Evolutionary conservation across 2,888 invertebrate species (phyloP).

Genomic region (Parasteatoda lunata): DNA sequence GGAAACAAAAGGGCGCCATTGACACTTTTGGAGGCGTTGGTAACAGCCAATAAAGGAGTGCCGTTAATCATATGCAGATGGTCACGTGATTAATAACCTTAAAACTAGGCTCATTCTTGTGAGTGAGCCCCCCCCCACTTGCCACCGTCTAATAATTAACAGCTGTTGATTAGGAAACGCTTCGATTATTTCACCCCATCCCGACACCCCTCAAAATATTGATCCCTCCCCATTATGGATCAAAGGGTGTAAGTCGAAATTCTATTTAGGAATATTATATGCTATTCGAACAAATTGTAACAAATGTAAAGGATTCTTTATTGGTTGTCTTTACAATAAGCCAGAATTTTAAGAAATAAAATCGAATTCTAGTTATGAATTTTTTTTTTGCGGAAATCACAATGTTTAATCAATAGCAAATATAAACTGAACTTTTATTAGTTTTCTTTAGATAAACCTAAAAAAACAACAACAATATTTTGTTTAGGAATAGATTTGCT

Average conservation of each 20-base stretch:
- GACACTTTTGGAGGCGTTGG: conserved; percentile 26
- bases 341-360: no score
- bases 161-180: conserved; percentile 63
- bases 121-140: neutral
- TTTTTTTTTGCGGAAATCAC: no score
- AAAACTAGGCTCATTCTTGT: conserved; percentile 32
- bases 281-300: no score
- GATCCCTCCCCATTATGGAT: neutral
- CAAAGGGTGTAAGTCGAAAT: neutral
- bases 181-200: conserved; percentile 40
- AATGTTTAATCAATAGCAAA: no score
- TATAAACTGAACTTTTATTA: no score
- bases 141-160: conserved; percentile 56
- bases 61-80: conserved; percentile 66
- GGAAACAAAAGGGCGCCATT: neutral
- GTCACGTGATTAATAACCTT: conserved; percentile 62
- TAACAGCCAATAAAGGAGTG: conserved; percentile 62
- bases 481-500: no score
- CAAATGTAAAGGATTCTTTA: no score
- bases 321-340: no score
- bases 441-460: no score
- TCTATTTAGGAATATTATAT: no score
- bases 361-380: no score
- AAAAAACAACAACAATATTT: no score
- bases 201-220: neutral